phyloP scores from a whole-genome alignment of 2,797 vertebrate genomes.

The Hyperoplus immaculatus region DNA sequence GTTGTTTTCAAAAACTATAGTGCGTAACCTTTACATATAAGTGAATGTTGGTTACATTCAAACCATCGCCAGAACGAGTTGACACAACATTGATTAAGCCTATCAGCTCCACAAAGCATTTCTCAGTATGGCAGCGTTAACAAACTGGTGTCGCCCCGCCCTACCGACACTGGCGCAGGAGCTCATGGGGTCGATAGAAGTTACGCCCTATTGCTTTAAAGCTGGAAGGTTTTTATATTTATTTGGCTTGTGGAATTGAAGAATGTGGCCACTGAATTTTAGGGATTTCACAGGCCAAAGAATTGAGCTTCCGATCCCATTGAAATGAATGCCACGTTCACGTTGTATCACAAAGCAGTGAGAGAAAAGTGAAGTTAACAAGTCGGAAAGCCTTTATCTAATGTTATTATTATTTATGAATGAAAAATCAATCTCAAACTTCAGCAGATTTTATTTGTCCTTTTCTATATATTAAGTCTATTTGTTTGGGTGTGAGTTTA shows the following conservation, averaged over 20 bases:
- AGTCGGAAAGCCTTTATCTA: constrained; percentile 34
- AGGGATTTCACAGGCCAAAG: constrained; percentile 30
- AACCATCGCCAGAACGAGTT: no score
- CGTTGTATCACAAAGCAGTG: background rate
- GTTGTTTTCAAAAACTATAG: no score
- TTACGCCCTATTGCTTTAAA: background rate
- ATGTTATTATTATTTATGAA: constrained; percentile 66
- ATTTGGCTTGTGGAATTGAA: background rate
- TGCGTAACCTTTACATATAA: no score
- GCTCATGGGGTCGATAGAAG: no score
- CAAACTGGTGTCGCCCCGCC: no score
- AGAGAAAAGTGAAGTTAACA: background rate
- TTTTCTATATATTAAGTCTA: constrained; percentile 17
- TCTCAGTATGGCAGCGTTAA: no score
- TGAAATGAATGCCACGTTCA: background rate
- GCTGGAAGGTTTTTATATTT: background rate
- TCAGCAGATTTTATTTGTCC: constrained; percentile 28
- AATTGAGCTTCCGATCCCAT: background rate
- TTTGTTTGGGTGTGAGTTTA: constrained; percentile 45
- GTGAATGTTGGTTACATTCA: no score
- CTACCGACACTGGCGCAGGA: no score
- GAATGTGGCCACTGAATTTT: background rate
- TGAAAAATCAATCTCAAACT: constrained; percentile 43
- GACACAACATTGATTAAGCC: no score
- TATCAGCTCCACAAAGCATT: no score